phyloP scores from a whole-genome alignment of 2,113 vertebrate genomes.

The Coryphaenoides rupestris region DNA sequence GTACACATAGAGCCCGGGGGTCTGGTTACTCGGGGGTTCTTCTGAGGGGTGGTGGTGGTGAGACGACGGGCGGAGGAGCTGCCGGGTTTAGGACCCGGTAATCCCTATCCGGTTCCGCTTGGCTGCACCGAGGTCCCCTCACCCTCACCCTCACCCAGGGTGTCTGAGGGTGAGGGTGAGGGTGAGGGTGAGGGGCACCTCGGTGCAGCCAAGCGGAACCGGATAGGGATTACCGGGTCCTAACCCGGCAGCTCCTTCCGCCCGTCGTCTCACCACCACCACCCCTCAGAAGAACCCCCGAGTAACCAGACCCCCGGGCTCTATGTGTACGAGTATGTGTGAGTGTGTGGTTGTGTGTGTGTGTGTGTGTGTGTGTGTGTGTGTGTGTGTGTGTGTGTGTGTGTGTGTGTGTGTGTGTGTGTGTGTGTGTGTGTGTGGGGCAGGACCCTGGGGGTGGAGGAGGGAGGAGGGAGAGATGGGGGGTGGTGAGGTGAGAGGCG shows the following conservation, averaged over 20 bases:
- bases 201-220: too few species aligned
- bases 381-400: slow-evolving; percentile 11
- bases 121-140: slow-evolving; percentile 29
- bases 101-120: slow-evolving; percentile 39
- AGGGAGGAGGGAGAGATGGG: not conserved
- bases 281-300: not conserved
- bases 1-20: slow-evolving; percentile 20
- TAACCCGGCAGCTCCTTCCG: too few species aligned
- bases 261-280: too few species aligned
- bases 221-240: too few species aligned
- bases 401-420: not conserved
- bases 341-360: too few species aligned
- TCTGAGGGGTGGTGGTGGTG: slow-evolving; percentile 1
- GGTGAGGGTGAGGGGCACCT: too few species aligned
- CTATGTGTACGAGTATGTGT: too few species aligned
- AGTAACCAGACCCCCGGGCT: slow-evolving; percentile 52
- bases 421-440: not conserved
- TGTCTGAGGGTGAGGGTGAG: too few species aligned
- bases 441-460: not conserved
- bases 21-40: slow-evolving; percentile 41
- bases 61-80: slow-evolving; percentile 16
- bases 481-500: slow-evolving; percentile 21
- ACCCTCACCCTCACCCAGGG: not conserved
- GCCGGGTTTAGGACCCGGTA: slow-evolving; percentile 38
- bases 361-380: too few species aligned